Percentiles rank a stretch among this genome's conserved stretches.
These are phyloP conservation scores for Bradysia coprophila DNA, from an alignment of 1,140 invertebrate genomes.

Conservation along the genomic window DNA sequence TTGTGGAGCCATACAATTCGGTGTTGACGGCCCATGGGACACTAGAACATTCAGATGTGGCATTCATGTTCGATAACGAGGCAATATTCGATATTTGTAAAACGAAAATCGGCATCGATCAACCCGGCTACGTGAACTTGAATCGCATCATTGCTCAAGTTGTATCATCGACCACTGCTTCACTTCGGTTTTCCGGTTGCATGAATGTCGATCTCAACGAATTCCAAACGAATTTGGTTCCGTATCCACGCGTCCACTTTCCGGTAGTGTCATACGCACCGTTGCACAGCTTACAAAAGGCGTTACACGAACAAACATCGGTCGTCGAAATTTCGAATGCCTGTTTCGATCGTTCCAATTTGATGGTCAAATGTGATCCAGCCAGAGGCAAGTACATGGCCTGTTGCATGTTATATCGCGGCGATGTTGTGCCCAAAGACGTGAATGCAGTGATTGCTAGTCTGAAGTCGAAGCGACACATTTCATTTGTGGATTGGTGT, in stretches of 20 bases:
- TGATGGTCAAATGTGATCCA: constrained; percentile 78
- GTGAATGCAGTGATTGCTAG: constrained; percentile 61
- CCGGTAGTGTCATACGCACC: constrained; percentile 63
- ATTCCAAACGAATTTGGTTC: constrained; percentile 69
- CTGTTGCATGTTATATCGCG: constrained; percentile 56
- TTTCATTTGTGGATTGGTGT: constrained; percentile 85
- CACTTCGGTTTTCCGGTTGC: constrained; percentile 66
- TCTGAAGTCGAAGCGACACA: constrained; percentile 61
- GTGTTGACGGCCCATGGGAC: constrained; percentile 58
- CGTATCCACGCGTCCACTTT: constrained; percentile 60
- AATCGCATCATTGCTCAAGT: constrained; percentile 63
- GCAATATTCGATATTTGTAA: constrained; percentile 76
- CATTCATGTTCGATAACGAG: constrained; percentile 66
- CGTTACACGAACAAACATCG: constrained; percentile 53
- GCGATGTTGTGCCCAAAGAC: constrained; percentile 51
- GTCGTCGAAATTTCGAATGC: constrained; percentile 67
- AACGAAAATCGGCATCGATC: constrained; percentile 62
- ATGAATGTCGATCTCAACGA: constrained; percentile 78
- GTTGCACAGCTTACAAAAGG: constrained; percentile 64
- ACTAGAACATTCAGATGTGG: constrained; percentile 53
- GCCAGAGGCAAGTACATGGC: constrained; percentile 74
- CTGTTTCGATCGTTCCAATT: constrained; percentile 69
- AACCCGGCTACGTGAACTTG: constrained; percentile 53
- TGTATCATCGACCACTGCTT: constrained; percentile 64
- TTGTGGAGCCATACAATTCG: constrained; percentile 68